Evolutionary conservation across 92 coral and sea anemone genomes (phyloP), one percentile per base, ranked within the genome.

Genomic region (Heliopora coerulea): DNA sequence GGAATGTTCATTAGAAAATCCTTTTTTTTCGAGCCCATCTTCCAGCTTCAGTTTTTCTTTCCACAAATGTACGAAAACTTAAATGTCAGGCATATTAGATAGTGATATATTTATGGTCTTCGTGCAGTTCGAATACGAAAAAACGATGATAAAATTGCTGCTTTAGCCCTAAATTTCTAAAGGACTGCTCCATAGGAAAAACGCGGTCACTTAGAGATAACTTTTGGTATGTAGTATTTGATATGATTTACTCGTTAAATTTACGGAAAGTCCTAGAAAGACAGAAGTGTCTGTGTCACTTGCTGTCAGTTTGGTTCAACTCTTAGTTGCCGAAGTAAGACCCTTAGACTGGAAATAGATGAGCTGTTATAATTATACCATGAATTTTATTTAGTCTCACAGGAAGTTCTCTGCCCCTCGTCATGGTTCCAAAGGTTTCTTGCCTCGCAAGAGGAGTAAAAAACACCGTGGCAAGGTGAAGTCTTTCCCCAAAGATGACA

Each of bases 391-490:
- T 29, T 78, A 95, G 99, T 95, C 99, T 84, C 99, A 95, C 79
- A 81, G 99, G 65, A 95, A 95, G 87, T 95, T 90, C 87, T 87
- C 88, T 85, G 99, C 99, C 65, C 99, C 99, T 3, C 87, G 99
- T 49, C 99, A 95, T 68, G 99, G 99, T 57, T 95, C 99, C 62
- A 72, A 90, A 57, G 99, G 99, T 42, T 95, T 95, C 86, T 80
- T 95, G 76, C 99, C 99, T 65, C 99, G 99, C 20, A 95, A 95
- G 80, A 83, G 99, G 73, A 83, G 87, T 68, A 95, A 88, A 62
- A 84, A 88, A 61, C 99, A 95, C 65, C 89, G 96, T 57, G 99
- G 98, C 35, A 93, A 89, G 61, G 91, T 93, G 27, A 93, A 90
- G 84, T 88, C 98, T 46, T 93, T 93, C 76, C 98, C 98, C 23